Evolutionary conservation across 2,797 vertebrate species (phyloP), one percentile per base, ranked within the genome.

Genomic region (Paramormyrops hopkinsi): DNA sequence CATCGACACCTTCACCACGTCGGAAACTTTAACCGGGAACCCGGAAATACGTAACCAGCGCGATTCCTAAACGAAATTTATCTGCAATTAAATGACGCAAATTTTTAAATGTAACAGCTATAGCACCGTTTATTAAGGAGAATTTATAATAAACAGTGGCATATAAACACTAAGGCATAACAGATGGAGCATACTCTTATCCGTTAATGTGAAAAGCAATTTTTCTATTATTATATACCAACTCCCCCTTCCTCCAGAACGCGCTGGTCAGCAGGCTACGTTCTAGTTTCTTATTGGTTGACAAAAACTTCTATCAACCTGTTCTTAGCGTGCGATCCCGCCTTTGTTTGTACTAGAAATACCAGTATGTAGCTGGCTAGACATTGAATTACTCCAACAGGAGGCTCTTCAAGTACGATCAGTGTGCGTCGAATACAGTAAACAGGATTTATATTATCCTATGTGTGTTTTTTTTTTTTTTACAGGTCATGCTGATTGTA

Each of bases 261-360:
- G 14, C 8, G 46, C 83, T 54, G 22, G 22, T 56, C 79, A 22
- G 9, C 4, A 33, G 25, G 29, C 5, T 29, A 44, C 54, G 41
- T 84, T 85, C 1, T 84, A 76, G 1, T 54, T 56, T 44, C 19
- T 37, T 83, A 86, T 86, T 86, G 82, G 88, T n/a, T 48, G 7
- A 46, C 25, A 65, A 8, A 7, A 2, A 29, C 53, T 0, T 89
- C 88, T 2, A 8, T 89, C 88, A 69, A 62, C 14, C 22, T 46
- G 85, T 6, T 65, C 11, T 25, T 84, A 4, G 44, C 46, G n/a
- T 86, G 11, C 53, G 25, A 50, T 65, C 83, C 88, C 88, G 59
- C 88, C 88, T 62, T 69, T 29, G 88, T 89, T 86, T 69, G 83
- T 50, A 89, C 41, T 85, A 86, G 25, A 37, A 89, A 83, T 59